Evolutionary conservation across 2,888 invertebrate species (phyloP).

Genomic region (Phrixothrix hirtus): DNA sequence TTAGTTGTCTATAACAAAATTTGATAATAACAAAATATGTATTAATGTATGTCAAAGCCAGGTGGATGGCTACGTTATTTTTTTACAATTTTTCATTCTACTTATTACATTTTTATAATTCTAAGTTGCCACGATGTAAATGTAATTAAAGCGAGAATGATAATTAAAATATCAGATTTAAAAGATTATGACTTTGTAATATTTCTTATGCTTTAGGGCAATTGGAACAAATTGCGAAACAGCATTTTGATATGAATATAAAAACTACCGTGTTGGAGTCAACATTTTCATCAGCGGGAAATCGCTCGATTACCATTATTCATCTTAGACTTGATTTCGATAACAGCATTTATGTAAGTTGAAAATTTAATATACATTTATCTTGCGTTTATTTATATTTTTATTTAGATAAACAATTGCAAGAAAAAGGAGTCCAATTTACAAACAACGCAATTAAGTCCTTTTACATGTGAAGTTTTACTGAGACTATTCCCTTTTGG

Average conservation of each 20-base stretch:
- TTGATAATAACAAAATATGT: no score
- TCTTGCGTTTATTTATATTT: no score
- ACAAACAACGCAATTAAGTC: constrained; percentile 56
- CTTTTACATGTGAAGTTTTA: constrained; percentile 72
- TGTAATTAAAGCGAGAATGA: no score
- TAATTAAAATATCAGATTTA: neutral
- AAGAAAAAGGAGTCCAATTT: constrained; percentile 46
- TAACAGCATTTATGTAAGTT: constrained; percentile 75
- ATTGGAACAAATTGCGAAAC: constrained; percentile 81
- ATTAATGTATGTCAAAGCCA: no score
- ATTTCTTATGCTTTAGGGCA: constrained; percentile 72
- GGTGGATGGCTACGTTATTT: no score
- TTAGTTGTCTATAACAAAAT: no score
- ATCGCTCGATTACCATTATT: constrained; percentile 61
- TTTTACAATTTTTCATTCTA: no score
- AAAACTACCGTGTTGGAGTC: constrained; percentile 75
- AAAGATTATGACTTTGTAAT: no score
- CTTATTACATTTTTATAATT: no score
- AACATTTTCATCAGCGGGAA: constrained; percentile 56
- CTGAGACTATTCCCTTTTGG: constrained; percentile 88
- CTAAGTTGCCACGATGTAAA: no score
- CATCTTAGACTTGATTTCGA: constrained; percentile 83
- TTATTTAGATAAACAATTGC: constrained; percentile 45
- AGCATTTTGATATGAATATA: constrained; percentile 75
- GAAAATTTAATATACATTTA: neutral